These are phyloP conservation scores for Drosophila hawaiiensis DNA, from an alignment of 2,888 invertebrate genomes.

Conservation along the genomic window DNA sequence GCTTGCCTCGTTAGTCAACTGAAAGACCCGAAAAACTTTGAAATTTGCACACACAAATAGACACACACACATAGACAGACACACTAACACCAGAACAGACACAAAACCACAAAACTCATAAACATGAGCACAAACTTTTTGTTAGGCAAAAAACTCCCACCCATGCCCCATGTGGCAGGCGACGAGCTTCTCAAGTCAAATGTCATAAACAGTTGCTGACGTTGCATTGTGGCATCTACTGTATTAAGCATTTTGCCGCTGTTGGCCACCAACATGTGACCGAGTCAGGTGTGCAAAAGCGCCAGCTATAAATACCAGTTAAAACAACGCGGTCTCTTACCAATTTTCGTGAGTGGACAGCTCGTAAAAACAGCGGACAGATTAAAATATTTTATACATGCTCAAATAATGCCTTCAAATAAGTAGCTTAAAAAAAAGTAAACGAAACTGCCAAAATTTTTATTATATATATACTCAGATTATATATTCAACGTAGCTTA, in stretches of 20 bases:
- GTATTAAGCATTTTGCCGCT: conserved; percentile 26
- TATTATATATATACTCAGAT: not conserved
- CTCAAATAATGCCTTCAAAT: not conserved
- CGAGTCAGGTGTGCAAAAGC: conserved; percentile 24
- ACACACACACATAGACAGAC: not conserved
- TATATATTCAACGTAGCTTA: conserved; percentile 7
- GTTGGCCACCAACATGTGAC: conserved; percentile 1
- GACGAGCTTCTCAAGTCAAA: conserved; percentile 29
- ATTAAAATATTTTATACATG: not conserved
- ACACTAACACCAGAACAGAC: not conserved
- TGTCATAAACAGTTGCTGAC: conserved; percentile 44
- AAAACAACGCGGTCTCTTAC: not conserved
- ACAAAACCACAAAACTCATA: conserved; percentile 13
- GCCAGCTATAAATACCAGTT: not conserved
- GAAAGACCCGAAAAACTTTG: conserved; percentile 38
- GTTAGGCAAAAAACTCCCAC: conserved; percentile 9
- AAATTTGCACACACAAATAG: not conserved
- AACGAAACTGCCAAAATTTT: not conserved
- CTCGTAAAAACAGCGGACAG: not conserved
- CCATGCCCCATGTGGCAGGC: conserved; percentile 10
- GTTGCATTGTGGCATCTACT: conserved; percentile 11
- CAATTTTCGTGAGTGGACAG: conserved; percentile 2
- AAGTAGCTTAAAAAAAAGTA: not conserved
- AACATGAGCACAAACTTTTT: conserved; percentile 19
- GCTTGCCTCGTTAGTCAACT: conserved; percentile 51